phyloP scores from a whole-genome alignment of 2,888 invertebrate species.

The Orthonevra nobilis region DNA sequence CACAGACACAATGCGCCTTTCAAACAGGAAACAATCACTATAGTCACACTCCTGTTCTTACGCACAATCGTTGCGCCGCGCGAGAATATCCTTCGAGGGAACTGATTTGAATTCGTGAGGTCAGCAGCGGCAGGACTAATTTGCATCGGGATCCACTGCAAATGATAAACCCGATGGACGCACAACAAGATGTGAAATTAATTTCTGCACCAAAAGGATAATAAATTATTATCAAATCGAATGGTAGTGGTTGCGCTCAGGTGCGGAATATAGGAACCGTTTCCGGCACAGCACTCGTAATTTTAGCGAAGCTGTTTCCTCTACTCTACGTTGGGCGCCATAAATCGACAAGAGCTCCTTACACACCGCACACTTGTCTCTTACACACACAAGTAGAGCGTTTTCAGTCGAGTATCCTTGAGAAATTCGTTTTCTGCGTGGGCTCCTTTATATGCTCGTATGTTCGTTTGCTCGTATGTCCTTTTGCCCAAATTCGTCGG shows the following conservation, averaged over 20 bases:
- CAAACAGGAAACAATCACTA: slow-evolving; percentile 35
- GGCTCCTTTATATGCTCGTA: slow-evolving; percentile 17
- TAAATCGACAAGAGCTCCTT: slow-evolving; percentile 29
- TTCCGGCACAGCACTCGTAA: slow-evolving; percentile 57
- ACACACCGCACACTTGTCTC: slow-evolving; percentile 8
- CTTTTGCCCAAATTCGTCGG: slow-evolving; percentile 53
- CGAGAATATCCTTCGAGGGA: too few species aligned
- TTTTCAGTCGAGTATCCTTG: slow-evolving; percentile 46
- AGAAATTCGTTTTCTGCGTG: slow-evolving; percentile 65
- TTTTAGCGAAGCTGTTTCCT: slow-evolving; percentile 54
- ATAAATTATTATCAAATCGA: slow-evolving; percentile 66
- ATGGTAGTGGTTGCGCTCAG: slow-evolving; percentile 60
- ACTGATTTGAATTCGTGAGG: slow-evolving; percentile 20
- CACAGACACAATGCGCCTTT: slow-evolving; percentile 4
- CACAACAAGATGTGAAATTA: slow-evolving; percentile 55
- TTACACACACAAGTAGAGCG: background rate
- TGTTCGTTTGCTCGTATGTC: too few species aligned
- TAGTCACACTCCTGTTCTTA: slow-evolving; percentile 13
- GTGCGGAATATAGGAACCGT: slow-evolving; percentile 65
- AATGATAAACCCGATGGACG: background rate
- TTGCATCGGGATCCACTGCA: slow-evolving; percentile 32
- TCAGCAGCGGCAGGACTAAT: slow-evolving; percentile 43
- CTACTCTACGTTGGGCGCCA: background rate
- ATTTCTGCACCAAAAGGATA: slow-evolving; percentile 56
- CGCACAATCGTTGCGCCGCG: too few species aligned